These are phyloP conservation scores for Zeus faber DNA, from an alignment of 2,113 vertebrate species.

Conservation along the genomic window DNA sequence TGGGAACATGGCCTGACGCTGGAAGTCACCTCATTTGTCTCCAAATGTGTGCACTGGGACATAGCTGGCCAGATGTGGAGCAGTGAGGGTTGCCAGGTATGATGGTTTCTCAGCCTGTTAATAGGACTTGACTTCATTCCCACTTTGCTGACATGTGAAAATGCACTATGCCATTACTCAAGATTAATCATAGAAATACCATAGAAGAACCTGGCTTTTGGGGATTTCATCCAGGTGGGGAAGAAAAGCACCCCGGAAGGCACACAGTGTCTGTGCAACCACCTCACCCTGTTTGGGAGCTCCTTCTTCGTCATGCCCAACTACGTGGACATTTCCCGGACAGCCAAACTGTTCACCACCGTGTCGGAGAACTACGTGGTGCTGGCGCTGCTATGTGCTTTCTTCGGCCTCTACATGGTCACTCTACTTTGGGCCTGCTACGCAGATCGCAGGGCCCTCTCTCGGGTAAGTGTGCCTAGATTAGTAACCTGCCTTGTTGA, in stretches of 20 bases:
- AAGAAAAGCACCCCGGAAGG: constrained; percentile 39
- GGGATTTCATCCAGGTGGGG: constrained; percentile 71
- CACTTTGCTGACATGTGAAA: too few relatives aligned
- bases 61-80: constrained; percentile 39
- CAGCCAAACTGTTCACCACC: constrained; percentile 65
- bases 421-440: constrained; percentile 76
- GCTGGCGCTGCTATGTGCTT: constrained; percentile 69
- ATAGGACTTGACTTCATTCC: too few relatives aligned
- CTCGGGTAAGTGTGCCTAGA: constrained; percentile 79
- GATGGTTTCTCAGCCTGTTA: too few relatives aligned
- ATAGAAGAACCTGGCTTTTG: neutral
- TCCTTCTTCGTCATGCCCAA: constrained; percentile 81
- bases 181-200: neutral
- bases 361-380: constrained; percentile 78
- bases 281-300: constrained; percentile 79
- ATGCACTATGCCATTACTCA: too few relatives aligned
- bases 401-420: constrained; percentile 74
- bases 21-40: constrained; percentile 42
- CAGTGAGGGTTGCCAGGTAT: constrained; percentile 69
- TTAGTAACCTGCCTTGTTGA: too few relatives aligned
- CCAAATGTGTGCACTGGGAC: constrained; percentile 75
- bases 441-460: constrained; percentile 71
- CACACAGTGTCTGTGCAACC: constrained; percentile 82
- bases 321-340: constrained; percentile 70
- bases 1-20: constrained; percentile 32